Evolutionary conservation across 2,888 invertebrate species (phyloP).

Genomic region (Noctua comes): DNA sequence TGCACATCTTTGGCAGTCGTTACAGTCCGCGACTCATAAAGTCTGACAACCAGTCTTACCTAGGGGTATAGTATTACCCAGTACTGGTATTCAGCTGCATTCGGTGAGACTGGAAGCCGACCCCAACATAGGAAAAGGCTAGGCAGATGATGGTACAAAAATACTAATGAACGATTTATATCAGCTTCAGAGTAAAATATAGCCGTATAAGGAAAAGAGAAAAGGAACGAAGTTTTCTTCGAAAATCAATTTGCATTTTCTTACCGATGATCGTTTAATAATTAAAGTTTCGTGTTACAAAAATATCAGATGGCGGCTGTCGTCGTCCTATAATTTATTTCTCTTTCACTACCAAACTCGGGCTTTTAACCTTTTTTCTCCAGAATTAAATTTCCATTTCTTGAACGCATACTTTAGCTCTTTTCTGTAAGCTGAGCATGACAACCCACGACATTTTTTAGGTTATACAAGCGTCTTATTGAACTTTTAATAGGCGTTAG

Average conservation of each 20-base stretch:
- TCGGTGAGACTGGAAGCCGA: too few species aligned
- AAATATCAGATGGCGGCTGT: conserved; percentile 37
- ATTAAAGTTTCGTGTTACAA: conserved; percentile 47
- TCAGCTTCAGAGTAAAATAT: neutral
- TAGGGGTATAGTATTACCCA: too few species aligned
- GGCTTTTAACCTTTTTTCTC: conserved; percentile 33
- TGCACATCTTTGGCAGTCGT: too few species aligned
- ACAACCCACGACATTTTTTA: conserved; percentile 52
- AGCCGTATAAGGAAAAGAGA: neutral
- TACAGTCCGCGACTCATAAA: too few species aligned
- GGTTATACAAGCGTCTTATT: conserved; percentile 37
- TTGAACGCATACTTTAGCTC: conserved; percentile 48
- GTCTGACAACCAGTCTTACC: too few species aligned
- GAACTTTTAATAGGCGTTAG: conserved; percentile 57
- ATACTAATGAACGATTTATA: neutral
- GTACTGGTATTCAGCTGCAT: too few species aligned
- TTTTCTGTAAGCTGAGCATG: conserved; percentile 35
- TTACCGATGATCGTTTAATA: neutral
- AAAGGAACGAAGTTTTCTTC: neutral
- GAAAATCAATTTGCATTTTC: conserved; percentile 5
- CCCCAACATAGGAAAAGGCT: too few species aligned
- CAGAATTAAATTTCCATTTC: conserved; percentile 9
- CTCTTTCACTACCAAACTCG: neutral
- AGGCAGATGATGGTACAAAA: too few species aligned
- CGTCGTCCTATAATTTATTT: conserved; percentile 30